These are phyloP conservation scores for Campylorhamphus procurvoides DNA, from an alignment of 2,113 vertebrate genomes.

Conservation along the genomic window DNA sequence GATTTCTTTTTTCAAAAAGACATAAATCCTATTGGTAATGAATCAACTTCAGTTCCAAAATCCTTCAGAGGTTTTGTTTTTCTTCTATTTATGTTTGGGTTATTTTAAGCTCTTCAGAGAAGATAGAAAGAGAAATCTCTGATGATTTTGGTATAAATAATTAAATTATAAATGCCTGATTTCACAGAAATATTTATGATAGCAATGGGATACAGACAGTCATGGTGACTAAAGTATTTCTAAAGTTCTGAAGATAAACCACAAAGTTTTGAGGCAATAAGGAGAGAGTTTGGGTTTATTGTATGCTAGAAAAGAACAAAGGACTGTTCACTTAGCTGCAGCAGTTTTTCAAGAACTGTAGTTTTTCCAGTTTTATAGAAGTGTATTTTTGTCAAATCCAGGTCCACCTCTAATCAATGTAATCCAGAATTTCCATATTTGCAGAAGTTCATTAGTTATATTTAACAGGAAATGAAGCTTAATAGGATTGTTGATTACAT, in stretches of 20 bases:
- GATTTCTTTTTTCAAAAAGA: not conserved
- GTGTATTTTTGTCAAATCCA: not conserved
- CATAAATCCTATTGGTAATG: not conserved
- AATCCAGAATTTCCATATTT: not conserved
- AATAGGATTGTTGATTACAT: not conserved
- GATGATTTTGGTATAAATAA: not conserved
- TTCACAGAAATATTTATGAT: not conserved
- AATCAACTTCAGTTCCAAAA: not conserved
- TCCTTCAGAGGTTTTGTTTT: not conserved
- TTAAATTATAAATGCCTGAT: rapidly evolving
- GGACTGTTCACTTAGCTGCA: not conserved
- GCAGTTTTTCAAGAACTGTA: not conserved
- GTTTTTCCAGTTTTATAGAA: not conserved
- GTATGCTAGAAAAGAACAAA: not conserved
- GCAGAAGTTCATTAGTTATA: not conserved
- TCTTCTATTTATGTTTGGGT: rapidly evolving
- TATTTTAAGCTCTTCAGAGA: not conserved
- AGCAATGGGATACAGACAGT: not conserved
- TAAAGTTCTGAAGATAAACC: not conserved
- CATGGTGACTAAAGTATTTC: not conserved
- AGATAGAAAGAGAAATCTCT: not conserved
- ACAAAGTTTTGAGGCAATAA: not conserved
- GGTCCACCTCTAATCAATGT: not conserved
- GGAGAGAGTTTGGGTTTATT: not conserved
- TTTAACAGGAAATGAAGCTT: not conserved